phyloP scores from a whole-genome alignment of 2,888 invertebrate species.

The Trissolcus japonicus region DNA sequence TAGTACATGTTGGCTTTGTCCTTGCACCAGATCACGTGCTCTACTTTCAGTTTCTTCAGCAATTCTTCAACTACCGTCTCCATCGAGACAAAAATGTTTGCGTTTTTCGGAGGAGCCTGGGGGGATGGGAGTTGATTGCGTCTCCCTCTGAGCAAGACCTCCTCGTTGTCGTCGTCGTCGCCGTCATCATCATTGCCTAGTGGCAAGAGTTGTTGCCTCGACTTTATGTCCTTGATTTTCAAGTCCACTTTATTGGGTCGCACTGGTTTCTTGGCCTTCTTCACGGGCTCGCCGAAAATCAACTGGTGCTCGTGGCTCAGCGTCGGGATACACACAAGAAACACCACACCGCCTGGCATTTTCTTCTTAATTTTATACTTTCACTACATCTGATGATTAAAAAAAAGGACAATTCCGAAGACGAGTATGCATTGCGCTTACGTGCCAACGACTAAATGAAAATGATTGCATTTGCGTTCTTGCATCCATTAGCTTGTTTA shows the following conservation, averaged over 20 bases:
- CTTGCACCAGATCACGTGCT: conserved; percentile 84
- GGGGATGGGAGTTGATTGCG: conserved; percentile 30
- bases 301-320: conserved; percentile 82
- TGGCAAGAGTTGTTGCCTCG: conserved; percentile 60
- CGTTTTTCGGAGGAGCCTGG: conserved; percentile 56
- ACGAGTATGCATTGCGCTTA: conserved; percentile 18
- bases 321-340: conserved; percentile 83
- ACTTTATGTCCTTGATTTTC: conserved; percentile 65
- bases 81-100: conserved; percentile 80
- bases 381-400: conserved; percentile 7
- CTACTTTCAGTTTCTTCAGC: conserved; percentile 81
- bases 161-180: conserved; percentile 60
- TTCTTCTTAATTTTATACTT: conserved; percentile 19
- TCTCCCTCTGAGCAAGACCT: conserved; percentile 6
- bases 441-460: conserved; percentile 35
- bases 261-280: conserved; percentile 60
- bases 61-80: conserved; percentile 85
- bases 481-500: conserved; percentile 52
- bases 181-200: conserved; percentile 59
- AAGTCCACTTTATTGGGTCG: conserved; percentile 65
- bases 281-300: conserved; percentile 75
- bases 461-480: conserved; percentile 39
- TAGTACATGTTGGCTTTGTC: conserved; percentile 83
- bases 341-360: conserved; percentile 80
- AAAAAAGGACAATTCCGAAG: conserved; percentile 15